Evolutionary conservation across 2,797 vertebrate species (phyloP), one percentile per base, ranked within the genome.

Genomic region (Leptoclinus maculatus): DNA sequence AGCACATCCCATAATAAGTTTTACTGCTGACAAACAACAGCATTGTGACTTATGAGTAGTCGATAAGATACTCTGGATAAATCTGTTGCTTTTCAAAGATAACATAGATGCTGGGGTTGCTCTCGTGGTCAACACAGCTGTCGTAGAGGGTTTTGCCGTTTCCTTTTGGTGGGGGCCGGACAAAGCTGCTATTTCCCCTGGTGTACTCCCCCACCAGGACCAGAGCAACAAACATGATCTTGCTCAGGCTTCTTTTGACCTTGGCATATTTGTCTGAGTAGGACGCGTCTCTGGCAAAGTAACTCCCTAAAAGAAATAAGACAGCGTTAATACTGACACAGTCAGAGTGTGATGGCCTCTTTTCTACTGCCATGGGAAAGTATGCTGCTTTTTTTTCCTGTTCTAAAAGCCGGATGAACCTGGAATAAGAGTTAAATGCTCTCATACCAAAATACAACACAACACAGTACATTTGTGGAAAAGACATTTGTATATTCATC

Each of bases 71-170:
- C 86, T 98, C 97, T 0, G 97, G 98, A 80, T 99, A 99, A 85
- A 97, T 93, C 90, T 99, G 98, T 51, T 96, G 95, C 78, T 97
- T 98, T 84, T 98, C 97, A 83, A 98, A 99, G 80, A 99, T 72
- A 2, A 99, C 97, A 47, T 96, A 98, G 83, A 99, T 97, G 51
- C 96, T 91, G 3, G 97, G 97, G 79, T 96, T 69, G 0, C 0
- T 83, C 77, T n/a, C 2, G 0, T 13, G 54, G 82, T 99, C 91
- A 34, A 98, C 97, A 3, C 97, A 99, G 68, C 97, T 98, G 87
- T 98, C 96, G 0, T 97, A 98, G 74, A 96, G 92, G 41, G 38
- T 51, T 29, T 1, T 83, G 51, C 67, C 4, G 0, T 8, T 16
- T 36, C 6, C 53, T 88, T 91, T 94, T 0, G 38, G 0, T 2